Percentiles rank a stretch among this genome's conserved stretches.
These are phyloP conservation scores for Drosophila paranaensis DNA, from an alignment of 2,888 invertebrate genomes.

Conservation along the genomic window DNA sequence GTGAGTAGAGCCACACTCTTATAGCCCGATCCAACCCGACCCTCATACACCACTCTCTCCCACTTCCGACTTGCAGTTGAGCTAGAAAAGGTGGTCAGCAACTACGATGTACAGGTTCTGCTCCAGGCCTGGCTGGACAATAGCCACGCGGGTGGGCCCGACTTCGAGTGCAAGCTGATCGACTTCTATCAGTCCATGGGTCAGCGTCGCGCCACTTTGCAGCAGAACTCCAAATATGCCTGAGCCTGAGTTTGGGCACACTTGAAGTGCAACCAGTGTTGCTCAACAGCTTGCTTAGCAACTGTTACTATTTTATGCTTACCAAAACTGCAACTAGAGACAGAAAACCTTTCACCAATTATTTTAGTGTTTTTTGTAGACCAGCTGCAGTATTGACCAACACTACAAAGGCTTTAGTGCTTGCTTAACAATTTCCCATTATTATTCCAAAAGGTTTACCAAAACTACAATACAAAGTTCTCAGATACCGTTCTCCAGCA, in stretches of 20 bases:
- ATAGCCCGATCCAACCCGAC: too few relatives aligned
- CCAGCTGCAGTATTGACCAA: too few relatives aligned
- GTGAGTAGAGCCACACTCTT: constrained; percentile 36
- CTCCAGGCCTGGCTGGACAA: constrained; percentile 27
- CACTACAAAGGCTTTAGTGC: too few relatives aligned
- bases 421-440: too few relatives aligned
- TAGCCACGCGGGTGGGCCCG: constrained; percentile 38
- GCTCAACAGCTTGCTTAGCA: background rate
- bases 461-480: background rate
- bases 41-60: too few relatives aligned
- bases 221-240: background rate
- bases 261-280: background rate
- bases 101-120: constrained; percentile 2
- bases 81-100: constrained; percentile 2
- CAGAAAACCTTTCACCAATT: background rate
- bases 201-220: background rate
- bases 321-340: background rate
- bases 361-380: too few relatives aligned
- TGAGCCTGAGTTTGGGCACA: background rate
- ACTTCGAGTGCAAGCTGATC: constrained; percentile 27
- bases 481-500: too few relatives aligned
- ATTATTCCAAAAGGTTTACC: background rate
- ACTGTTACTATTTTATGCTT: too few relatives aligned
- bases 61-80: constrained; percentile 8
- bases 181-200: background rate